phyloP scores from a whole-genome alignment of 2,888 invertebrate genomes.

The Hetaerina titia region DNA sequence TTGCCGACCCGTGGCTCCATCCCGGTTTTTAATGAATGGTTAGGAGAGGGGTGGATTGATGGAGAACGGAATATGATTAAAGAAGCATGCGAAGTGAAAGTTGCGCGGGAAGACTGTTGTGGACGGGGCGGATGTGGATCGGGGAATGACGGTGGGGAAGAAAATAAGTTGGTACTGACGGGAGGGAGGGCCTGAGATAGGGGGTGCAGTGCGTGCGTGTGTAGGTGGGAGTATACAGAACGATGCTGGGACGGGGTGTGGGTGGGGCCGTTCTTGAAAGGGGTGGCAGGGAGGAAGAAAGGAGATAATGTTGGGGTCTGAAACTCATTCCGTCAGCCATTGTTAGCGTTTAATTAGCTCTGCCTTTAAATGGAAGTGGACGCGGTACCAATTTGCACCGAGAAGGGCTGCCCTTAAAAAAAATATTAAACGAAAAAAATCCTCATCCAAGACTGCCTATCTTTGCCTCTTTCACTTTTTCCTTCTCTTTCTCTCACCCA shows the following conservation, averaged over 20 bases:
- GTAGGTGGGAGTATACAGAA: neutral
- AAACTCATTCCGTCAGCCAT: conserved; percentile 60
- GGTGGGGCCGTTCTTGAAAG: neutral
- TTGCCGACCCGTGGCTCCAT: neutral
- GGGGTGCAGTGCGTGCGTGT: neutral
- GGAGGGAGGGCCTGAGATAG: neutral
- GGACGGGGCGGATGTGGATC: neutral
- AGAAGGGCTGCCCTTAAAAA: neutral
- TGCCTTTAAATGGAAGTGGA: conserved; percentile 55
- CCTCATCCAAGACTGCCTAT: neutral
- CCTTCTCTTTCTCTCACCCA: neutral
- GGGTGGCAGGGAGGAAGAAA: neutral
- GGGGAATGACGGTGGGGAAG: neutral
- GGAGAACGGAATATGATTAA: conserved; percentile 35
- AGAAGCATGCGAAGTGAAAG: conserved; percentile 27
- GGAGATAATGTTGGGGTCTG: conserved; percentile 48
- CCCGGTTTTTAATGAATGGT: neutral
- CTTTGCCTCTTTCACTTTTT: neutral
- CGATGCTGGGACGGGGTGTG: neutral
- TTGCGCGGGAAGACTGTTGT: neutral
- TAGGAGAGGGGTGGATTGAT: neutral
- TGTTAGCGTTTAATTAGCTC: conserved; percentile 64
- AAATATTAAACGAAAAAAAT: neutral
- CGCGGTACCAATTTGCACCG: conserved; percentile 41
- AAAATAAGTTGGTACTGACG: neutral